Conservation (phyloP, 2,797 vertebrate genomes). For the Aselliscus stoliczkanus region DNA sequence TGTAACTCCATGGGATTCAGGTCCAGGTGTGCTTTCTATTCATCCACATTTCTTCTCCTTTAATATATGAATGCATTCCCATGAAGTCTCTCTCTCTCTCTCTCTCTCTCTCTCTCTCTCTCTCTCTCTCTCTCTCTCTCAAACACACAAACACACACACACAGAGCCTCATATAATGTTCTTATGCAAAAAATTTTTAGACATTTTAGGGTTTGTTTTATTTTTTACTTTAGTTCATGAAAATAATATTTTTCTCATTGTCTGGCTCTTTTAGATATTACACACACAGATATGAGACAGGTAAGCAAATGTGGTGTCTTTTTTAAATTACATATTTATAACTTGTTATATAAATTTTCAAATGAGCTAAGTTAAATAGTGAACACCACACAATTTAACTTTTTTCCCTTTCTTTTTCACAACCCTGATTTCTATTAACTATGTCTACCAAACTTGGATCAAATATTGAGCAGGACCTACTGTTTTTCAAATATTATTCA, state of each 20-base stretch:
- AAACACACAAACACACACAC: too few species aligned
- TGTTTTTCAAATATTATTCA: background rate
- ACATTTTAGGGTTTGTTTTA: background rate
- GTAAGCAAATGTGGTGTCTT: background rate
- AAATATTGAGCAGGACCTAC: background rate
- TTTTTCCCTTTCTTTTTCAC: background rate
- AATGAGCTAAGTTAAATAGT: background rate
- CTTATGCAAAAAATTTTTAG: background rate
- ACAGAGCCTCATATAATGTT: background rate
- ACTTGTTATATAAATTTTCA: background rate
- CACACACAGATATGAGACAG: background rate
- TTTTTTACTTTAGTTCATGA: background rate
- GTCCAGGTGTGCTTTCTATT: background rate
- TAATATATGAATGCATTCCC: background rate
- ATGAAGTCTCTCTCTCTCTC: background rate
- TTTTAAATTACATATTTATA: background rate
- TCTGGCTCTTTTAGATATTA: background rate
- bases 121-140: background rate
- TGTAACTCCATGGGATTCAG: constrained; percentile 24
- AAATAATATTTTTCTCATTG: background rate
- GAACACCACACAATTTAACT: background rate
- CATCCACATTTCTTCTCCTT: background rate
- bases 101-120: background rate
- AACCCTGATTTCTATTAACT: background rate
- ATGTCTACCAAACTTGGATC: background rate